Evolutionary conservation across 1,140 invertebrate species (phyloP).

Genomic region (Druon quercuslanigerum): DNA sequence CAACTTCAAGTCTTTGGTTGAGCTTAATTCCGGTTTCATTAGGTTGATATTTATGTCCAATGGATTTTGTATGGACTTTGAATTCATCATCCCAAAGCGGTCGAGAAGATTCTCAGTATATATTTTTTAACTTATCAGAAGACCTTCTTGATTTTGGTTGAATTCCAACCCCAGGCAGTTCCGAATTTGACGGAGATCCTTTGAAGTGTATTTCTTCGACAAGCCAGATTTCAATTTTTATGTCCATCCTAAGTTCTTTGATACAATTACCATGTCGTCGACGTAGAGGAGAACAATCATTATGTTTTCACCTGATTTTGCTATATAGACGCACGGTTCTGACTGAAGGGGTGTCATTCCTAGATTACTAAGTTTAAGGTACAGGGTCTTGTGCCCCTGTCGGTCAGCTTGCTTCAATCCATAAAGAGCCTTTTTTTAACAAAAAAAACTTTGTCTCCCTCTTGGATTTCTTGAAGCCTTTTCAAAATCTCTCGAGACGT

Average conservation of each 20-base stretch:
- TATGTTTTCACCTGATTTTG: not conserved
- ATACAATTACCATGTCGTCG: not conserved
- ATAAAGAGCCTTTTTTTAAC: too few species aligned
- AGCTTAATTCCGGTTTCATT: not conserved
- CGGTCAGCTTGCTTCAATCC: too few species aligned
- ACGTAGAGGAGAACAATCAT: not conserved
- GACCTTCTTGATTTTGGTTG: not conserved
- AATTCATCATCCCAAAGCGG: not conserved
- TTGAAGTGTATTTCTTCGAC: not conserved
- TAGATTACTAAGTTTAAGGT: too few species aligned
- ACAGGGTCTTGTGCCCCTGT: too few species aligned
- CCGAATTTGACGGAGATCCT: not conserved
- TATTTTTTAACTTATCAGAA: not conserved
- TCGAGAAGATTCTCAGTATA: not conserved
- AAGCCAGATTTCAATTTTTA: not conserved
- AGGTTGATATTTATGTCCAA: not conserved
- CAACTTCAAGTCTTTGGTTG: not conserved
- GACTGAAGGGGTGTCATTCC: too few species aligned
- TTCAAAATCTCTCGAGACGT: too few species aligned
- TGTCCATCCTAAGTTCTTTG: not conserved
- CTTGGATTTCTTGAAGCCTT: too few species aligned
- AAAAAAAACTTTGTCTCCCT: too few species aligned
- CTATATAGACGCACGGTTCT: not conserved
- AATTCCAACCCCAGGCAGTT: constrained; percentile 18
- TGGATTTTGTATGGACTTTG: not conserved